Evolutionary conservation across 2,113 vertebrate genomes (phyloP), one percentile per base, ranked within the genome.

Genomic region (Pedionomus torquatus): DNA sequence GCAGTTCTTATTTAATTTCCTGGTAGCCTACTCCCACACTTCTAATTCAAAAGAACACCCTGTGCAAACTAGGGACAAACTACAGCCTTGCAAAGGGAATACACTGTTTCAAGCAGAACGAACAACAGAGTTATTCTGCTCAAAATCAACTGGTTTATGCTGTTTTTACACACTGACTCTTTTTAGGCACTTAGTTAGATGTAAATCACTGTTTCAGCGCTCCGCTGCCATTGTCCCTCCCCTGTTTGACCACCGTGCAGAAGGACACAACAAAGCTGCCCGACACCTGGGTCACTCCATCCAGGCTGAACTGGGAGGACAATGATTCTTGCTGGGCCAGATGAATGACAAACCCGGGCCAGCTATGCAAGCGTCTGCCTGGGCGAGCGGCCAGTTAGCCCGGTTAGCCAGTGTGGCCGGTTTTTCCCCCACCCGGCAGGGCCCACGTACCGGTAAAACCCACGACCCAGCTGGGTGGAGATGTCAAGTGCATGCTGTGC

Each of bases 161-260:
- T 7, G 17, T 4, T 35, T 30, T 17, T 78, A 74, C 25, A 58
- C 21, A 11, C 7, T 9, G 46, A 15, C 41, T 74, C 14, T 89
- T 58, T 57, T 11, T 14, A 41, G 8, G 33, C 81, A 35, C 17
- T 75, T 72, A 57, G 48, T 60, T 41, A 57, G 17, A 21, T 37
- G 64, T 63, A 58, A 75, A 79, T 68, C 15, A 7, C 52, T 35
- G 52, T 30, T 87, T 72, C 57, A 77, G 21, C 19, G 52, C 77
- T 28, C 25, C 15, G 8, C 46, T 58, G 31, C 25, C 15, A 21
- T 14, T 33, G 71, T 12, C 33, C 46, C 7, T 49, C 57, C 65
- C 46, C 41, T 13, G 19, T 30, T 4, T 37, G 39, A 54, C 16
- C 30, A n/a, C 24, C 2, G 7, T 0, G 71, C 61, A 55, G 43